phyloP scores from a whole-genome alignment of 2,888 invertebrate genomes.

The Thera britannica region DNA sequence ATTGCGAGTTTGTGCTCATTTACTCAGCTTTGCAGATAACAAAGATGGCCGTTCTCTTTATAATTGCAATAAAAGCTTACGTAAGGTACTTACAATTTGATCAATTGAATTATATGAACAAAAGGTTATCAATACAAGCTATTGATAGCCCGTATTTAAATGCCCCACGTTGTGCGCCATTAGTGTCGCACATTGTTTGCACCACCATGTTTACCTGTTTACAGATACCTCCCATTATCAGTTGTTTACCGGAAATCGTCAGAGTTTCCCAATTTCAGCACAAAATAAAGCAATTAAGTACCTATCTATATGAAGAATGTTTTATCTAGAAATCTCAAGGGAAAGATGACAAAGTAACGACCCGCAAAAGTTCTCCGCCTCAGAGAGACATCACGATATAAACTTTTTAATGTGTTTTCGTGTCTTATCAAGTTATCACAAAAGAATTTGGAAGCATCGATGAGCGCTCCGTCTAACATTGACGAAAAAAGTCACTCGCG shows the following conservation, averaged over 20 bases:
- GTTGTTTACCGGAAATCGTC: conserved; percentile 22
- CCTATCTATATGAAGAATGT: conserved; percentile 28
- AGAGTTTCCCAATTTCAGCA: conserved; percentile 26
- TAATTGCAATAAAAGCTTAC: neutral
- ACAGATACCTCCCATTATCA: conserved; percentile 26
- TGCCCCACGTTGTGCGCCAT: conserved; percentile 52
- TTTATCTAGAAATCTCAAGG: conserved; percentile 31
- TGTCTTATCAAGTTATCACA: conserved; percentile 47
- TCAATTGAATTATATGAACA: conserved; percentile 18
- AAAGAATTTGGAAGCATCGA: conserved; percentile 40
- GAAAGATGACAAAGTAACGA: conserved; percentile 42
- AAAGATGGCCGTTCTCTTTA: neutral
- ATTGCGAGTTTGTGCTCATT: conserved; percentile 45
- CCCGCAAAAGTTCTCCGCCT: conserved; percentile 36
- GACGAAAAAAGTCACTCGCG: conserved; percentile 43
- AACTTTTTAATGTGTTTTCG: conserved; percentile 48
- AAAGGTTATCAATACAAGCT: conserved; percentile 1
- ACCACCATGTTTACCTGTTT: conserved; percentile 22
- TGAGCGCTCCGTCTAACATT: conserved; percentile 37
- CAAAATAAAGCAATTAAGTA: conserved; percentile 25
- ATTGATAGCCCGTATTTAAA: conserved; percentile 29
- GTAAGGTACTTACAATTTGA: conserved; percentile 12
- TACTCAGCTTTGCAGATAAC: conserved; percentile 11
- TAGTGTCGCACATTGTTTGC: conserved; percentile 38
- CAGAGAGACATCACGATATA: conserved; percentile 39